Conservation (phyloP, 2,113 vertebrate species). For the Ranitomeya variabilis region DNA sequence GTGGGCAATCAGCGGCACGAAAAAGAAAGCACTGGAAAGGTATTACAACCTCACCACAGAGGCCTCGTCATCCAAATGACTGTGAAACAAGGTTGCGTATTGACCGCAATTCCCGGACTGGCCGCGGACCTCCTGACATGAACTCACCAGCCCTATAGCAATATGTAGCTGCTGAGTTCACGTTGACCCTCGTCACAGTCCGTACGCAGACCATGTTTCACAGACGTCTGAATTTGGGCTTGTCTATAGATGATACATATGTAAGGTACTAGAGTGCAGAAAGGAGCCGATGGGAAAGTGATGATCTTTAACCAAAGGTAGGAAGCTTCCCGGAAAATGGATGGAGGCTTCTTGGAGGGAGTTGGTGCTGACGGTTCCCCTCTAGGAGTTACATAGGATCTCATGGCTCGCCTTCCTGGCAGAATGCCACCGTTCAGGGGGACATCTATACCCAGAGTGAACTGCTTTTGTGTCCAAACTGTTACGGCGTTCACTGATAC, state of each 20-base stretch:
- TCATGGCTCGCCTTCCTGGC: not conserved
- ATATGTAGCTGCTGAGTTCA: too few species aligned
- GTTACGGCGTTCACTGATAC: not conserved
- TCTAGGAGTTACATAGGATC: not conserved
- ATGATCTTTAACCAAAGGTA: not conserved
- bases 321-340: not conserved
- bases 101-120: too few species aligned
- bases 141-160: too few species aligned
- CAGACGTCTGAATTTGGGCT: too few species aligned
- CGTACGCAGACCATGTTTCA: too few species aligned
- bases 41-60: slow-evolving; percentile 55
- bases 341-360: not conserved
- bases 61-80: too few species aligned
- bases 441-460: not conserved
- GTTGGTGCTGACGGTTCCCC: not conserved
- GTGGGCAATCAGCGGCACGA: slow-evolving; percentile 64
- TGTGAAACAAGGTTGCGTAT: too few species aligned
- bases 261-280: not conserved
- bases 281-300: not conserved
- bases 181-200: too few species aligned
- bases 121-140: too few species aligned
- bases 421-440: not conserved
- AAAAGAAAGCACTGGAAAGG: slow-evolving; percentile 77
- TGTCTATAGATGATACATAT: too few species aligned
- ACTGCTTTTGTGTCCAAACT: not conserved